Conservation (phyloP, 2,888 invertebrate species). For the Lepidonotus clava region DNA sequence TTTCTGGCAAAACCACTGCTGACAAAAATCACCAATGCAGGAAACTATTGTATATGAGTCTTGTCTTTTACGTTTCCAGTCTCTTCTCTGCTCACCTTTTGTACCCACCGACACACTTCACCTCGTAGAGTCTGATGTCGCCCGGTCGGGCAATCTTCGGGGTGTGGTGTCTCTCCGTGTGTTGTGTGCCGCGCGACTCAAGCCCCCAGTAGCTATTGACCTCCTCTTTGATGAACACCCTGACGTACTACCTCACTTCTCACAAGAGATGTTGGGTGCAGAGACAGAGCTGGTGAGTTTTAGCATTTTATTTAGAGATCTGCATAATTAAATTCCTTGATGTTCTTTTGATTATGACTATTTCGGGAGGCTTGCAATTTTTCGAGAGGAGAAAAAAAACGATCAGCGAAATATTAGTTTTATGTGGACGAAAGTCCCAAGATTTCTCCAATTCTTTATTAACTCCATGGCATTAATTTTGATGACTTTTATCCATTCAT, state of each 20-base stretch:
- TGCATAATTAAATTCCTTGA: neutral
- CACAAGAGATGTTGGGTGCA: conserved; percentile 1
- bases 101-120: neutral
- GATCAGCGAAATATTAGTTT: too few relatives aligned
- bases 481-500: too few relatives aligned
- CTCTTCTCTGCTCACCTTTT: neutral
- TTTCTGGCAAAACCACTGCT: too few relatives aligned
- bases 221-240: neutral
- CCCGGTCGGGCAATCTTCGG: neutral
- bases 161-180: neutral
- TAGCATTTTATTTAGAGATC: neutral
- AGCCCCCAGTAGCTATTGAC: neutral
- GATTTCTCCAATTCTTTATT: too few relatives aligned
- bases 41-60: too few relatives aligned
- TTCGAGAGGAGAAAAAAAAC: too few relatives aligned
- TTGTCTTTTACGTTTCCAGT: neutral
- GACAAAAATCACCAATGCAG: too few relatives aligned
- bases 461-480: too few relatives aligned
- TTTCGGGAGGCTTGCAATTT: neutral
- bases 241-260: neutral
- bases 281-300: conserved; percentile 4
- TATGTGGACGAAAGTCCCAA: too few relatives aligned
- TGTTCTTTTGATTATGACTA: neutral
- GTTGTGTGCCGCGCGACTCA: neutral
- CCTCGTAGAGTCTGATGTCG: neutral